Evolutionary conservation across 37 sponge, comb jelly and placozoan genomes (phyloP), one percentile per base, ranked within the genome.

Genomic region (Petrosia ficiformis): DNA sequence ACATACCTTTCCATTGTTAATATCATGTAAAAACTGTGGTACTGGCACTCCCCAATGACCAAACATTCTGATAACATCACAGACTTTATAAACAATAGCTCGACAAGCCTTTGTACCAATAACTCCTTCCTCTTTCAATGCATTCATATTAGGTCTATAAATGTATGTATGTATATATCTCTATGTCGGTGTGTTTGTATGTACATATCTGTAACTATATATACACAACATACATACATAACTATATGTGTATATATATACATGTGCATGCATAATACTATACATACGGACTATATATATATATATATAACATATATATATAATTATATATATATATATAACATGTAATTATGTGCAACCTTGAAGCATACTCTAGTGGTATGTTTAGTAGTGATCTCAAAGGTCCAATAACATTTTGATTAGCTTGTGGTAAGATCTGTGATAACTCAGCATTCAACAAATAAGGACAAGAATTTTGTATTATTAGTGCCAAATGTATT

Each of bases 31-130:
- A 10, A 60, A 70, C 42, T 77, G 42, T 33, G 84, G 84, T 1
- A 76, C 29, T 21, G 42, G 8, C 31, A 56, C 30, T 38, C 72
- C 71, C 84, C 84, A 84, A 41, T 84, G 84, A 4, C 43, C 31
- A 57, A 65, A 84, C 84, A 84, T 84, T 44, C 61, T 76, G 41
- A 57, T 67, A 3, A 84, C 84, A 71, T 84, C 84, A 4, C 2
- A n/a, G 5, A 37, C 67, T 44, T 41, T 77, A 66, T 76, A 84
- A 37, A 84, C 40, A 8, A 76, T 69, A 21, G 61, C 61, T 4
- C 84, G 65, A 2, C 84, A 75, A 19, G 84, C 84, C 72, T 84
- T 84, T 34, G 29, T 43, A 42, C 84, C 73, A 26, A 84, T 72
- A 16, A 77, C 72, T 33, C 84, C 84, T n/a, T 63, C 44, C 28